Evolutionary conservation across 2,888 invertebrate species (phyloP).

Genomic region (Eucriotettix oculatus): DNA sequence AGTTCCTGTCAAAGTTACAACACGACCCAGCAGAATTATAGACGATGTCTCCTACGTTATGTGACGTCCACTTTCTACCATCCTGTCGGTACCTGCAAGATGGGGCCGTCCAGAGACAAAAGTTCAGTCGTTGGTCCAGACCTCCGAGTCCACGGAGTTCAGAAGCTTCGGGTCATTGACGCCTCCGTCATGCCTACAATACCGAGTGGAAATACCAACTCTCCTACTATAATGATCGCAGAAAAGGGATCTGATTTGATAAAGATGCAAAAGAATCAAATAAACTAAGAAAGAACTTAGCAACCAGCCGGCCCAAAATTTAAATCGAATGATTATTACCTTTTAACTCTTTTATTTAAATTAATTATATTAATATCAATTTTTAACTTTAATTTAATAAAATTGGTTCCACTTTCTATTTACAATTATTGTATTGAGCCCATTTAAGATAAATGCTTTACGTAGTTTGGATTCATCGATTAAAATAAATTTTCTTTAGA

Average conservation of each 20-base stretch:
- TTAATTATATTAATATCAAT: no score
- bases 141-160: slow-evolving; percentile 6
- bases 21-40: slow-evolving; percentile 29
- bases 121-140: slow-evolving; percentile 7
- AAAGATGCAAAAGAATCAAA: background rate
- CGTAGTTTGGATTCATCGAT: no score
- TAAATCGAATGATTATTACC: no score
- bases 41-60: slow-evolving; percentile 34
- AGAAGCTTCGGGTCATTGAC: slow-evolving; percentile 7
- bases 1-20: slow-evolving; percentile 43
- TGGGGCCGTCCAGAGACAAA: slow-evolving; percentile 6
- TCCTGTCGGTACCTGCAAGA: slow-evolving; percentile 10
- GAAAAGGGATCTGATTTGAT: slow-evolving; percentile 10
- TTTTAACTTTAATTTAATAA: no score
- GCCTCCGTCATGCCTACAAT: slow-evolving; percentile 11
- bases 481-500: no score
- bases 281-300: no score
- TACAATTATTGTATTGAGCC: no score
- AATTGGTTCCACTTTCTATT: no score
- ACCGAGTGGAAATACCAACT: slow-evolving; percentile 11
- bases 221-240: slow-evolving; percentile 10
- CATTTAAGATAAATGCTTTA: no score
- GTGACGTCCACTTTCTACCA: slow-evolving; percentile 8
- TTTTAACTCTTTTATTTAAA: no score
- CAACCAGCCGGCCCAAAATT: no score